A percentile compares a stretch with the other conserved stretches of the same genome.
Evolutionary conservation across 2,797 vertebrate species (phyloP).

Genomic region (Sebastes diploproa): DNA sequence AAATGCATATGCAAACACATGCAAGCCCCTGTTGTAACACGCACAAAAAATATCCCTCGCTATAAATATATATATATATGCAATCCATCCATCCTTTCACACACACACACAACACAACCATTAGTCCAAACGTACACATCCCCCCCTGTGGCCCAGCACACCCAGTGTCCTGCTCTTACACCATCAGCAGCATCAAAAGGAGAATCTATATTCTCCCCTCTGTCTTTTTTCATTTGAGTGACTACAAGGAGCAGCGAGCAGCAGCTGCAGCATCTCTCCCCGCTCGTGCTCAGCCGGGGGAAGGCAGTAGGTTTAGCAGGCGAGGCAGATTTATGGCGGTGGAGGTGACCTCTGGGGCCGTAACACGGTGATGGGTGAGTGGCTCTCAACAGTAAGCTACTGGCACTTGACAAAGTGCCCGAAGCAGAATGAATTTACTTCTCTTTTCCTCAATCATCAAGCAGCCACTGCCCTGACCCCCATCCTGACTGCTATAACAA

Average conservation of each 20-base stretch:
- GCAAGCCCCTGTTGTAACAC: not conserved
- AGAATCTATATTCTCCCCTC: constrained; percentile 62
- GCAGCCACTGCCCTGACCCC: constrained; percentile 99
- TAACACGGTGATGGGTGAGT: constrained; percentile 99
- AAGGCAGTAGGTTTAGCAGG: constrained; percentile 89
- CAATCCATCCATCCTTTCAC: constrained; percentile 6
- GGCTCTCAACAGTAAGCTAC: constrained; percentile 99
- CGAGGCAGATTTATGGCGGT: constrained; percentile 92
- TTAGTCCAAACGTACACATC: constrained; percentile 22
- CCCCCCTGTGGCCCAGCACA: constrained; percentile 24
- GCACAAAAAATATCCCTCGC: not conserved
- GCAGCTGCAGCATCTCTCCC: constrained; percentile 66
- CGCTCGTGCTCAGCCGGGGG: constrained; percentile 65
- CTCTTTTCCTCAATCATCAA: constrained; percentile 99
- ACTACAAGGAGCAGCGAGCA: constrained; percentile 58
- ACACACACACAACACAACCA: constrained; percentile 17
- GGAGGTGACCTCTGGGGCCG: constrained; percentile 97
- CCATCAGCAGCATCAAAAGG: constrained; percentile 60
- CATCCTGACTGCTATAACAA: constrained; percentile 99
- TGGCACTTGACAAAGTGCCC: constrained; percentile 99
- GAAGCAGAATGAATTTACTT: constrained; percentile 99
- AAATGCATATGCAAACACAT: not conserved
- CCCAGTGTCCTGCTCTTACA: constrained; percentile 47
- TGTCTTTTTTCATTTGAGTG: constrained; percentile 64
- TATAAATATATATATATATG: not conserved